A percentile compares a stretch with the other conserved stretches of the same genome.
Evolutionary conservation across 2,797 vertebrate species (phyloP).

Genomic region (Alauda arvensis): DNA sequence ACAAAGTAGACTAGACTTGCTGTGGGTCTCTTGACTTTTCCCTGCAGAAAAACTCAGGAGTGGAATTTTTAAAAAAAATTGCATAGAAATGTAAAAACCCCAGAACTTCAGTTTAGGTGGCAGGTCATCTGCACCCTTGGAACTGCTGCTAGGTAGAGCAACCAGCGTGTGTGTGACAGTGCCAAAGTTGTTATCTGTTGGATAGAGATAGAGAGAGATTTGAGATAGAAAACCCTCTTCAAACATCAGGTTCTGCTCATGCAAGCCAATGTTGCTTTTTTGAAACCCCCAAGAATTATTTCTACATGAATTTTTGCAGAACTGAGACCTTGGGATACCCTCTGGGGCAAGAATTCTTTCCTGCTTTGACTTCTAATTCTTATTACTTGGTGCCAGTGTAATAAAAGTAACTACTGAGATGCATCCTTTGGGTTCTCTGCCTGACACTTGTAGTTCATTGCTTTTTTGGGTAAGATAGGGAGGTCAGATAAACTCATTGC

Average conservation of each 20-base stretch:
- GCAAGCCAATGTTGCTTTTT: background rate
- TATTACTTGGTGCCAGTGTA: background rate
- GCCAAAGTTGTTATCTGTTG: background rate
- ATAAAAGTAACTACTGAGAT: background rate
- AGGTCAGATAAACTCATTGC: background rate
- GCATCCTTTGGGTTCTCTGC: background rate
- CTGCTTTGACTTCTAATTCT: background rate
- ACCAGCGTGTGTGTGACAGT: no score
- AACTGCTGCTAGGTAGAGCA: background rate
- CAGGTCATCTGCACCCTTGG: background rate
- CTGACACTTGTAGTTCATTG: background rate
- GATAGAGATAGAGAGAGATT: background rate
- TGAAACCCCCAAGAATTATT: background rate
- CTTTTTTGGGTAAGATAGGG: background rate
- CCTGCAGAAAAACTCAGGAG: background rate
- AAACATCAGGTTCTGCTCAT: background rate
- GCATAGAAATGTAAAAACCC: background rate
- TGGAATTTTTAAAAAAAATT: fast-evolving
- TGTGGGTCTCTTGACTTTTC: background rate
- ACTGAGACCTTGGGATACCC: background rate
- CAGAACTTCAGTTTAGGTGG: background rate
- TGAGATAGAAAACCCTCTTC: background rate
- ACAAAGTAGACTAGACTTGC: background rate
- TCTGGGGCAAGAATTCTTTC: background rate
- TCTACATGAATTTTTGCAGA: background rate